A percentile compares a stretch with the other conserved stretches of the same genome.
These are phyloP conservation scores for Pocillopora damicornis DNA, from an alignment of 64 coral and sea anemone genomes.

Conservation along the genomic window DNA sequence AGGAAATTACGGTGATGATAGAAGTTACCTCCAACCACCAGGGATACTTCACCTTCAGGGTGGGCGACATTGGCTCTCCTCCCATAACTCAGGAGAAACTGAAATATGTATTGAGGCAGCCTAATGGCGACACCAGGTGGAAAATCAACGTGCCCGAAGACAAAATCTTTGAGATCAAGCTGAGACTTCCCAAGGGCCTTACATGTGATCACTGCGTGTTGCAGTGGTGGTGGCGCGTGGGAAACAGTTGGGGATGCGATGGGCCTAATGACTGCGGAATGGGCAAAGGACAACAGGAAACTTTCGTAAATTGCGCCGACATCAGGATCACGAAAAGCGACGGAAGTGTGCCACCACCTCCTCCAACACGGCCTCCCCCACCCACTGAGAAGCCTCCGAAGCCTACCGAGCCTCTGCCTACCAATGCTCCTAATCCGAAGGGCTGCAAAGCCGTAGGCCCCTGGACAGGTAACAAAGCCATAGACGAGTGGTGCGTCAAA, in stretches of 20 bases:
- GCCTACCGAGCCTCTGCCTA: neutral
- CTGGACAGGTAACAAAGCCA: neutral
- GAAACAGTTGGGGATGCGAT: slow-evolving; percentile 81
- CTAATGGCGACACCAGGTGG: slow-evolving; percentile 14
- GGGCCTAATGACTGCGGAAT: slow-evolving; percentile 38
- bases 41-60: slow-evolving; percentile 59
- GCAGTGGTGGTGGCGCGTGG: slow-evolving; percentile 81
- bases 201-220: slow-evolving; percentile 79
- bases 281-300: slow-evolving; percentile 72
- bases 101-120: slow-evolving; percentile 33
- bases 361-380: slow-evolving; percentile 34
- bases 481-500: slow-evolving; percentile 46
- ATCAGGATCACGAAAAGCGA: slow-evolving; percentile 47
- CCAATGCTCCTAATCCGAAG: slow-evolving; percentile 32
- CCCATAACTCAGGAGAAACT: slow-evolving; percentile 53
- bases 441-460: slow-evolving; percentile 39
- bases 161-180: slow-evolving; percentile 1
- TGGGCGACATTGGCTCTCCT: slow-evolving; percentile 19
- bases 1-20: slow-evolving; percentile 45
- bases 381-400: neutral
- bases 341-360: slow-evolving; percentile 27
- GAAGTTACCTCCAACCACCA: slow-evolving; percentile 57
- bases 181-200: slow-evolving; percentile 44
- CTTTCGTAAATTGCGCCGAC: slow-evolving; percentile 72
- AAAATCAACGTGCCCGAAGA: neutral